Conservation (phyloP, 2,888 invertebrate genomes). For the Leucozona laternaria region DNA sequence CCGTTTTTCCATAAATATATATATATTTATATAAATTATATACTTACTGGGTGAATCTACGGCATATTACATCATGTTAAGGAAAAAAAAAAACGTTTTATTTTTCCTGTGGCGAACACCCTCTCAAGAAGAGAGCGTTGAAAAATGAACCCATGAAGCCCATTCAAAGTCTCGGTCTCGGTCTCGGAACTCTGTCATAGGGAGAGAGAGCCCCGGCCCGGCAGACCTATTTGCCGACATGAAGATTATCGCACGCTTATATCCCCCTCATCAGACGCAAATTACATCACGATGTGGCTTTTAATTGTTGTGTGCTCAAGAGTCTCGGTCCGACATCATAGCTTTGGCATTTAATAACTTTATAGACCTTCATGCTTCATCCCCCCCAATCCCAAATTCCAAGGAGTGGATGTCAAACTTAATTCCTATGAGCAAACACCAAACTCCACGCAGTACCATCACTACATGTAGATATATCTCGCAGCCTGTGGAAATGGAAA, state of each 20-base stretch:
- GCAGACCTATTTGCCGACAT: conserved; percentile 43
- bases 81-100: conserved; percentile 11
- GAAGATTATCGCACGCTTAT: conserved; percentile 64
- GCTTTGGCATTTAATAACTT: conserved; percentile 72
- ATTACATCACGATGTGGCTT: conserved; percentile 74
- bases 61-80: conserved; percentile 54
- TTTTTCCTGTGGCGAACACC: conserved; percentile 2
- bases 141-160: conserved; percentile 27
- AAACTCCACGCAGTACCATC: background rate
- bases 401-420: conserved; percentile 49
- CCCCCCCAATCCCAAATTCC: background rate
- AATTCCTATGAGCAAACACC: conserved; percentile 20
- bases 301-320: conserved; percentile 60
- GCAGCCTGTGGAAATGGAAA: background rate
- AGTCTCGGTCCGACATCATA: conserved; percentile 50
- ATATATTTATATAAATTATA: conserved; percentile 2
- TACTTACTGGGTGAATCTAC: background rate
- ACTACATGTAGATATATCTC: background rate
- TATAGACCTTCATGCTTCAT: conserved; percentile 35
- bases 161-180: background rate
- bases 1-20: conserved; percentile 21
- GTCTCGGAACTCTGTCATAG: background rate
- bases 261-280: conserved; percentile 61
- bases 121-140: background rate
- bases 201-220: background rate